phyloP scores from a whole-genome alignment of 2,113 vertebrate genomes.

The Xenopus tropicalis region DNA sequence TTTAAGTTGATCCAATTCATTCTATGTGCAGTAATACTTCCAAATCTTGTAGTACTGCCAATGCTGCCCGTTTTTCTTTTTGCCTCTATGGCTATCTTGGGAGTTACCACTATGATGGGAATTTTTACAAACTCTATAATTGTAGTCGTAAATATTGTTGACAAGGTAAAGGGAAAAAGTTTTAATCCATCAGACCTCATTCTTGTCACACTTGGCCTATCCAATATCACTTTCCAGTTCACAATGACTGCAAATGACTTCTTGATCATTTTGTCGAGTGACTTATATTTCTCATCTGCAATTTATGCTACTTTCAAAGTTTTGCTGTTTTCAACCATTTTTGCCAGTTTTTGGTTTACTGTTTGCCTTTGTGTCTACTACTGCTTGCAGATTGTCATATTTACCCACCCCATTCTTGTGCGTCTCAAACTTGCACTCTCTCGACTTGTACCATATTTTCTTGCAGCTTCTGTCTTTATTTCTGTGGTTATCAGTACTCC shows the following conservation, averaged over 20 bases:
- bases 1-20: no score
- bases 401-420: conserved; percentile 42
- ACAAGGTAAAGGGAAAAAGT: conserved; percentile 17
- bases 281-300: conserved; percentile 13
- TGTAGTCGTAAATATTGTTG: conserved; percentile 12
- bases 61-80: conserved; percentile 24
- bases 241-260: conserved; percentile 30
- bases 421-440: conserved; percentile 37
- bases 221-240: conserved; percentile 26
- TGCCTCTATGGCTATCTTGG: conserved; percentile 17
- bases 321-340: conserved; percentile 43
- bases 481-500: conserved; percentile 18
- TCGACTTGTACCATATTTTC: conserved; percentile 27
- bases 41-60: no score
- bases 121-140: conserved; percentile 25
- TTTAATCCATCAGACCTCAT: conserved; percentile 30
- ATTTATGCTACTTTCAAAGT: conserved; percentile 20
- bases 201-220: conserved; percentile 16
- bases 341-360: conserved; percentile 45
- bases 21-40: no score
- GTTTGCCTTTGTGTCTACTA: conserved; percentile 53
- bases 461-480: conserved; percentile 22
- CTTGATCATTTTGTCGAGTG: conserved; percentile 6
- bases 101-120: conserved; percentile 5
- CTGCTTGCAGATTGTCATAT: conserved; percentile 47